Conservation (phyloP, 2,113 vertebrate genomes). For the Pseudolaguvia tuberculata region DNA sequence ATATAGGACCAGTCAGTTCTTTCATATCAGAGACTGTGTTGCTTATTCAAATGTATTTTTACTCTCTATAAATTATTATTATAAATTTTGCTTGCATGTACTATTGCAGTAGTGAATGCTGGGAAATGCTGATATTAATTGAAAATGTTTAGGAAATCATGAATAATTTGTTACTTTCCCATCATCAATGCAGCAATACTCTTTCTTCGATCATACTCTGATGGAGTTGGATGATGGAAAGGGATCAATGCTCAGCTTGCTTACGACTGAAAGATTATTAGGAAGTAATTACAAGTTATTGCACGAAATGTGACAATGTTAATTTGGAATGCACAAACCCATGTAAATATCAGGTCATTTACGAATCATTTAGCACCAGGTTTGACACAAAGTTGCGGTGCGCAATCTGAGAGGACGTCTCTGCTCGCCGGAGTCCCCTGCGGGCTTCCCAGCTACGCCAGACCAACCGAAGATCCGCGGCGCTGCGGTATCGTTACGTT, state of each 20-base stretch:
- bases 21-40: too few relatives aligned
- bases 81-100: too few relatives aligned
- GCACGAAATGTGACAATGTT: neutral
- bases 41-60: too few relatives aligned
- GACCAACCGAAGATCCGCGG: too few relatives aligned
- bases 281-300: neutral
- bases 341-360: neutral
- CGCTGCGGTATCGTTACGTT: too few relatives aligned
- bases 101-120: neutral
- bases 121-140: neutral
- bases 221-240: neutral
- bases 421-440: too few relatives aligned
- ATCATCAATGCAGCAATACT: neutral
- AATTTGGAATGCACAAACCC: neutral
- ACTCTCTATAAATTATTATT: too few relatives aligned
- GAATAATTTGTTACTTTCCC: neutral
- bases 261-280: neutral
- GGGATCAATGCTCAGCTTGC: neutral
- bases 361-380: neutral
- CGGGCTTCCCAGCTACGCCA: too few relatives aligned
- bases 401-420: too few relatives aligned
- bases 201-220: neutral
- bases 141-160: neutral
- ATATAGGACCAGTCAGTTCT: too few relatives aligned
- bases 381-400: too few relatives aligned